Percentiles rank a stretch among this genome's conserved stretches.
Conservation (phyloP, 2,888 invertebrate species). For the Cheilosia scutellata region DNA sequence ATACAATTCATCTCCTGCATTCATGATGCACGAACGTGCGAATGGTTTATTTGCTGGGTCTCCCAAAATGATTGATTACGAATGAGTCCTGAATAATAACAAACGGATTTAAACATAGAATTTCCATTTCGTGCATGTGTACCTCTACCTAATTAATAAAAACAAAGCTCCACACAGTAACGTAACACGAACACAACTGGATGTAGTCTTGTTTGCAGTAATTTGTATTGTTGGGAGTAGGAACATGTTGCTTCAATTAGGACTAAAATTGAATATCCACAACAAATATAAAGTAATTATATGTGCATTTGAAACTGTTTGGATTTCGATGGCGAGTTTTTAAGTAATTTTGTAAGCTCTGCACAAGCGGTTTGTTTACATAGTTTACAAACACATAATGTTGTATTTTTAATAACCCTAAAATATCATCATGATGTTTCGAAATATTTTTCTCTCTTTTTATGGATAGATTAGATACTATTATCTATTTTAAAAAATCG, state of each 20-base stretch:
- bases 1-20: conserved; percentile 32
- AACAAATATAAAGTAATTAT: too few species aligned
- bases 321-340: too few species aligned
- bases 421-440: neutral
- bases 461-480: too few species aligned
- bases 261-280: conserved; percentile 19
- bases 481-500: too few species aligned
- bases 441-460: too few species aligned
- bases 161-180: conserved; percentile 11
- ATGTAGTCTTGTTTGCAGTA: conserved; percentile 25
- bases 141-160: conserved; percentile 35
- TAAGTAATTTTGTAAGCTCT: too few species aligned
- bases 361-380: too few species aligned
- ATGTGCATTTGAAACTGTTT: too few species aligned
- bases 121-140: conserved; percentile 36
- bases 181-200: conserved; percentile 4
- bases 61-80: conserved; percentile 20
- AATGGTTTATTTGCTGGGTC: conserved; percentile 10
- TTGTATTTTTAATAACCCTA: conserved; percentile 14
- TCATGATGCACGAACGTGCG: conserved; percentile 12
- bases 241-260: conserved; percentile 60
- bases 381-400: neutral
- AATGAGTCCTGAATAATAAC: conserved; percentile 49
- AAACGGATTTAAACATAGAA: conserved; percentile 42
- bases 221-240: conserved; percentile 41